A percentile compares a stretch with the other conserved stretches of the same genome.
Conservation (phyloP, 2,113 vertebrate genomes). For the Phaetusa simplex region DNA sequence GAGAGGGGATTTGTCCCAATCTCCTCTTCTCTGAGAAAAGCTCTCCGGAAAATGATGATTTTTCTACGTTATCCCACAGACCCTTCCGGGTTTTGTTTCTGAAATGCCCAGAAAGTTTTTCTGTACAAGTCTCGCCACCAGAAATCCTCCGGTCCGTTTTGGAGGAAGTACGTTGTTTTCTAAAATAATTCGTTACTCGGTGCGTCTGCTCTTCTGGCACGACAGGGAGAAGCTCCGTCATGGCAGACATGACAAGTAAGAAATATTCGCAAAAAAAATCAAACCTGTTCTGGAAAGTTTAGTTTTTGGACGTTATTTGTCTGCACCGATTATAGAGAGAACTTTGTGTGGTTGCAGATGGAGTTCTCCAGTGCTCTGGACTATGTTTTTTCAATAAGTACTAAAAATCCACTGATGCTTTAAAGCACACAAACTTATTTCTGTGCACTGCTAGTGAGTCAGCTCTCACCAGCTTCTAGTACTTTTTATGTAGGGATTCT, state of each 20-base stretch:
- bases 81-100: background rate
- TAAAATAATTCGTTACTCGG: background rate
- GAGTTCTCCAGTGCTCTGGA: background rate
- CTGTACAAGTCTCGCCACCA: background rate
- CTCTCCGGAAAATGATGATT: background rate
- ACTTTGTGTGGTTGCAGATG: background rate
- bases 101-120: background rate
- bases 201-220: background rate
- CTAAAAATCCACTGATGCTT: background rate
- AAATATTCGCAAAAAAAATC: background rate
- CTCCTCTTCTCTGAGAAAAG: background rate
- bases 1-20: background rate
- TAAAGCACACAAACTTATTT: background rate
- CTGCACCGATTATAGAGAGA: background rate
- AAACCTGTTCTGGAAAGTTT: background rate
- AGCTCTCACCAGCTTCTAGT: background rate
- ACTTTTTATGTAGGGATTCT: background rate
- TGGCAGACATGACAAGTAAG: background rate
- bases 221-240: background rate
- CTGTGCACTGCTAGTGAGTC: background rate
- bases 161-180: background rate
- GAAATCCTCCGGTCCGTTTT: background rate
- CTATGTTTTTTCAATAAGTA: background rate
- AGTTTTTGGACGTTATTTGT: background rate
- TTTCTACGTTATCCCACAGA: background rate